Percentiles rank a stretch among this genome's conserved stretches.
These are phyloP conservation scores for Malurus melanocephalus DNA, from an alignment of 2,113 vertebrate species.

Conservation along the genomic window DNA sequence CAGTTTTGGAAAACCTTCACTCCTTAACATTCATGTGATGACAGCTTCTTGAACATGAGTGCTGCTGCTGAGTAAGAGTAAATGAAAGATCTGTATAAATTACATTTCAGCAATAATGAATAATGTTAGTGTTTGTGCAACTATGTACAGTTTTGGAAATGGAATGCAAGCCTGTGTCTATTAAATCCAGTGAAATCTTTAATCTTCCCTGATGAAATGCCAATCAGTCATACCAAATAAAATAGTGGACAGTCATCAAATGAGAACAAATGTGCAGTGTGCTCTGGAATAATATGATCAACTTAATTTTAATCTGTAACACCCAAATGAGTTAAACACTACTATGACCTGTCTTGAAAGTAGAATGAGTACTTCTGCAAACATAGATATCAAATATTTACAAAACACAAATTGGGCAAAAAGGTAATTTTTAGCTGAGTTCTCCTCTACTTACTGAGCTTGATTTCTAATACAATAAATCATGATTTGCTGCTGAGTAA, in stretches of 20 bases:
- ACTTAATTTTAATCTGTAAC: background rate
- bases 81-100: background rate
- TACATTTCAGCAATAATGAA: background rate
- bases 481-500: background rate
- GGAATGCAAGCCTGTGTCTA: background rate
- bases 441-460: background rate
- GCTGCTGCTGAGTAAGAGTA: background rate
- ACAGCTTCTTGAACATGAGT: background rate
- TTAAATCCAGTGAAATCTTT: background rate
- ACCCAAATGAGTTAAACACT: background rate
- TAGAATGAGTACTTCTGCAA: background rate
- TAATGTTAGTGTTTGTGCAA: background rate
- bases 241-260: background rate
- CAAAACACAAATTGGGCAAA: background rate
- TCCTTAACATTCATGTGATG: background rate
- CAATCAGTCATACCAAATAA: background rate
- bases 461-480: background rate
- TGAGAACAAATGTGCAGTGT: background rate
- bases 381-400: background rate
- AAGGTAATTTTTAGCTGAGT: background rate
- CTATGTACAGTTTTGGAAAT: background rate
- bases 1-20: background rate
- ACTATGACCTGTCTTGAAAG: background rate
- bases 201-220: background rate
- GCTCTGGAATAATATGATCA: background rate